Conservation (phyloP, 2,888 invertebrate genomes). For the Endotricha flammealis region DNA sequence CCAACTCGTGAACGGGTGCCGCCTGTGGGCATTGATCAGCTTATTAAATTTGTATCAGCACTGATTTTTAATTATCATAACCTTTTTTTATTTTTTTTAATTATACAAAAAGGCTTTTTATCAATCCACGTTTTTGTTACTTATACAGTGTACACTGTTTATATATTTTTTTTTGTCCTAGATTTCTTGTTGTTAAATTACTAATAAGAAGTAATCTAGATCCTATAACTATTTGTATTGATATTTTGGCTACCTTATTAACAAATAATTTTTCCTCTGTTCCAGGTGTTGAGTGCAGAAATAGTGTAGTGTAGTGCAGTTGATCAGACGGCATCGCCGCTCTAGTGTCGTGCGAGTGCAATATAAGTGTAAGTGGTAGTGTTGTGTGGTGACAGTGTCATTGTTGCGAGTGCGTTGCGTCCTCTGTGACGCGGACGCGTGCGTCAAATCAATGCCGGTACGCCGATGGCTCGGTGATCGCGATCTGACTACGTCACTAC, state of each 20-base stretch:
- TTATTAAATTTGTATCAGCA: too few species aligned
- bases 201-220: too few species aligned
- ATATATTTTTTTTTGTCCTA: too few species aligned
- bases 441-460: conserved; percentile 68
- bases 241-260: not conserved
- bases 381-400: conserved; percentile 17
- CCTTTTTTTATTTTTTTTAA: too few species aligned
- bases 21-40: too few species aligned
- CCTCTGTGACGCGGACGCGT: conserved; percentile 59
- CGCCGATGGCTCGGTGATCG: conserved; percentile 77
- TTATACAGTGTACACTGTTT: too few species aligned
- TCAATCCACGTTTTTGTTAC: too few species aligned
- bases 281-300: conserved; percentile 46
- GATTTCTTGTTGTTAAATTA: too few species aligned
- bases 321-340: conserved; percentile 34
- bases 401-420: conserved; percentile 34
- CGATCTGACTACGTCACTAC: conserved; percentile 64
- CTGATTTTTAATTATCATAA: too few species aligned
- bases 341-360: conserved; percentile 18
- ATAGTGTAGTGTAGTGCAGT: conserved; percentile 25
- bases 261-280: conserved; percentile 34
- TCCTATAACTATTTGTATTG: not conserved
- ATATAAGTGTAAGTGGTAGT: conserved; percentile 26
- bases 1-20: too few species aligned
- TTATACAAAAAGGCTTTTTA: too few species aligned